A percentile compares a stretch with the other conserved stretches of the same genome.
Evolutionary conservation across 2,888 invertebrate genomes (phyloP).

Genomic region (Apotomis betuletana): DNA sequence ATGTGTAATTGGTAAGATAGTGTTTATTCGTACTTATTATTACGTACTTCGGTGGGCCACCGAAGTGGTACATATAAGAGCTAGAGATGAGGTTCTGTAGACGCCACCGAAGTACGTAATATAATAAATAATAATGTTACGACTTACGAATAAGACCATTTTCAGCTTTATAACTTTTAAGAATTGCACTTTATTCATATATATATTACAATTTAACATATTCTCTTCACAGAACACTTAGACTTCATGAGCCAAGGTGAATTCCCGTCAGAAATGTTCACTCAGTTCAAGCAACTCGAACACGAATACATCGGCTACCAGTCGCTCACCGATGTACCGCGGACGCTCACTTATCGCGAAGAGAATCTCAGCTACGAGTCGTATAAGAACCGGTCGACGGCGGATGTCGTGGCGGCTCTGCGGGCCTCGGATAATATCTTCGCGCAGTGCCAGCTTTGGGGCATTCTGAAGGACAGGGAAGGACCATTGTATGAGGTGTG

Average conservation of each 20-base stretch:
- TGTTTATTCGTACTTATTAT: no score
- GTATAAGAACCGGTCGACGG: slow-evolving; percentile 86
- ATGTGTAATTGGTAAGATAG: no score
- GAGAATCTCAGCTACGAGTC: slow-evolving; percentile 82
- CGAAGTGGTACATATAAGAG: slow-evolving; percentile 89
- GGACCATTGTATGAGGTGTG: slow-evolving; percentile 89
- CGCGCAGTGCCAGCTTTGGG: slow-evolving; percentile 92
- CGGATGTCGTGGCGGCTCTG: slow-evolving; percentile 89
- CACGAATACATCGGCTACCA: slow-evolving; percentile 97
- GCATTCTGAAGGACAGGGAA: slow-evolving; percentile 91
- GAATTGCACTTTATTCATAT: no score
- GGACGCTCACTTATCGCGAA: slow-evolving; percentile 89
- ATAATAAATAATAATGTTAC: no score
- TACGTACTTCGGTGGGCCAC: slow-evolving; percentile 68
- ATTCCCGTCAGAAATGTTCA: slow-evolving; percentile 88
- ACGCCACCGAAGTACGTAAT: slow-evolving; percentile 72
- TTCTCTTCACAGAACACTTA: slow-evolving; percentile 89
- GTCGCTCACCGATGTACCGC: slow-evolving; percentile 97
- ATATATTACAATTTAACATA: no score
- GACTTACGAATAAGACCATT: no score
- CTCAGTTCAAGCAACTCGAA: slow-evolving; percentile 93
- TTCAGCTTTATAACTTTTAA: no score
- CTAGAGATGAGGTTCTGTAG: slow-evolving; percentile 98
- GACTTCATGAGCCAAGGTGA: slow-evolving; percentile 96
- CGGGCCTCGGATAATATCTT: slow-evolving; percentile 88